Evolutionary conservation across 2,113 vertebrate genomes (phyloP).

Genomic region (Balaenoptera acutorostrata): DNA sequence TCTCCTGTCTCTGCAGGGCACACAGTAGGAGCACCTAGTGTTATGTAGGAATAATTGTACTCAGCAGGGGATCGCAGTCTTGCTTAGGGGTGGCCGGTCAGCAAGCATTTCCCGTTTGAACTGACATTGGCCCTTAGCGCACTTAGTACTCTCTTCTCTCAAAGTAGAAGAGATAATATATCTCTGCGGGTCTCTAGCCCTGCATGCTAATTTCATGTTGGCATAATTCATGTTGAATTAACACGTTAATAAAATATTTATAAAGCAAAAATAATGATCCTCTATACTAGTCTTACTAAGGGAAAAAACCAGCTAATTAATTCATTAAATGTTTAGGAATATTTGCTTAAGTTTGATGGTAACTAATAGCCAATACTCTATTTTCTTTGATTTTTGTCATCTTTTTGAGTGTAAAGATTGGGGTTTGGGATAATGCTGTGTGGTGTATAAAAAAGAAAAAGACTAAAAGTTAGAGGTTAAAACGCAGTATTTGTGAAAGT

Average conservation of each 20-base stretch:
- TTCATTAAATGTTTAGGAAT: neutral
- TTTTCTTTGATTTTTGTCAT: neutral
- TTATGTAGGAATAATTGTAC: neutral
- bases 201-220: neutral
- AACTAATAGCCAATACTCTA: neutral
- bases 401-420: neutral
- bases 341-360: neutral
- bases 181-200: neutral
- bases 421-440: neutral
- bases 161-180: neutral
- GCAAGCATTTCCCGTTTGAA: neutral
- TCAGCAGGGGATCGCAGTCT: neutral
- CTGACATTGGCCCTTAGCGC: neutral
- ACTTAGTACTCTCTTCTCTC: neutral
- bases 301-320: neutral
- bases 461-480: neutral
- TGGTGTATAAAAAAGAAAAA: neutral
- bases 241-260: neutral
- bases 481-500: neutral
- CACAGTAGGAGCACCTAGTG: neutral
- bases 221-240: neutral
- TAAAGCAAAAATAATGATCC: neutral
- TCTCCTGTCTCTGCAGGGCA: neutral
- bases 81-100: neutral
- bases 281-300: neutral